phyloP scores from a whole-genome alignment of 2,113 vertebrate species.

The Corydoras sp. region DNA sequence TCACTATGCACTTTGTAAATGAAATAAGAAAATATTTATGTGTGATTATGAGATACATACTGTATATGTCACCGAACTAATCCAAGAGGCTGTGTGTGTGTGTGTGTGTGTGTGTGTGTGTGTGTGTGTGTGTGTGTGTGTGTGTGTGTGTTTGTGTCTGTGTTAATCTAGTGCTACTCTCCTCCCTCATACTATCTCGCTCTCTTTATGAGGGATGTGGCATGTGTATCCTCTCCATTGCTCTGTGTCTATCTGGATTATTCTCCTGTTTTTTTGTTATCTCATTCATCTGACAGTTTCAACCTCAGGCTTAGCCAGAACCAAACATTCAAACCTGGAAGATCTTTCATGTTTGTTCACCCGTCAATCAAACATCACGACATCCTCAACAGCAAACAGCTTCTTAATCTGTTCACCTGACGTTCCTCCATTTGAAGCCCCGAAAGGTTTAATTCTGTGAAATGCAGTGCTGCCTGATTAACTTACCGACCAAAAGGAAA shows the following conservation, averaged over 20 bases:
- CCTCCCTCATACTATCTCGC: too few species aligned
- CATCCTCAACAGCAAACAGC: constrained; percentile 6
- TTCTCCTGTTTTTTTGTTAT: constrained; percentile 43
- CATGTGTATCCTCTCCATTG: constrained; percentile 2
- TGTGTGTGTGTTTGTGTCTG: constrained; percentile 2
- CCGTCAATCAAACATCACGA: not conserved
- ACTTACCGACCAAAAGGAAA: too few species aligned
- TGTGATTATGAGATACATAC: too few species aligned
- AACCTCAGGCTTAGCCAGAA: constrained; percentile 44
- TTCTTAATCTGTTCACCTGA: constrained; percentile 13
- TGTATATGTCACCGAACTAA: too few species aligned
- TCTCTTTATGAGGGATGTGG: not conserved
- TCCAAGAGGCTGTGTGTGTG: not conserved
- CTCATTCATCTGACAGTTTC: constrained; percentile 65
- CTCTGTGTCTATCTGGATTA: constrained; percentile 60
- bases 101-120: constrained; percentile 14
- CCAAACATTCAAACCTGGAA: not conserved
- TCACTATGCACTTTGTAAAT: too few species aligned
- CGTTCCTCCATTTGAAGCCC: not conserved
- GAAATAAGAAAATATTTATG: too few species aligned
- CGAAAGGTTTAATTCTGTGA: not conserved
- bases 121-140: constrained; percentile 17
- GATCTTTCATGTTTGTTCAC: not conserved
- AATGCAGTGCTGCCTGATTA: too few species aligned
- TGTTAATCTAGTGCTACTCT: too few species aligned